These are phyloP conservation scores for Panthera leo DNA, from an alignment of 2,113 vertebrate genomes.

Conservation along the genomic window DNA sequence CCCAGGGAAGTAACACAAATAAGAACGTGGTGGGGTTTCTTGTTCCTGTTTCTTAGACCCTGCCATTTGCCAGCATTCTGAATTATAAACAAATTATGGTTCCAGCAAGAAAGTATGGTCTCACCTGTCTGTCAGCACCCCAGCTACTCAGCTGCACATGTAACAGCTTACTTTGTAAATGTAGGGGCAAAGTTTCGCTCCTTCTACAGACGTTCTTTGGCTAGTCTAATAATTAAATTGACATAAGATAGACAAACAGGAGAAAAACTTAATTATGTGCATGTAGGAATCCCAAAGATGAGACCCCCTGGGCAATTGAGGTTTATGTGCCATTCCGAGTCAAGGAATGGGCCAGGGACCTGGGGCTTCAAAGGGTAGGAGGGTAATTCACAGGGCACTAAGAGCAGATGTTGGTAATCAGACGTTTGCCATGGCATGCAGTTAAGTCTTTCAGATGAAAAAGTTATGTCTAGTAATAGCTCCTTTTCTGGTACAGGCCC, in stretches of 20 bases:
- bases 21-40: neutral
- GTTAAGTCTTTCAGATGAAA: neutral
- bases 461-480: neutral
- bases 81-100: neutral
- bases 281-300: neutral
- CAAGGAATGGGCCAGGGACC: neutral
- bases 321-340: neutral
- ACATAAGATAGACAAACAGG: neutral
- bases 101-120: neutral
- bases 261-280: neutral
- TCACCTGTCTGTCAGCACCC: neutral
- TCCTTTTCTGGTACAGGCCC: neutral
- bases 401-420: neutral
- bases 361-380: neutral
- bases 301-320: neutral
- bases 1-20: neutral
- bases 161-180: neutral
- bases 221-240: neutral
- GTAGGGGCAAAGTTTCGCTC: neutral
- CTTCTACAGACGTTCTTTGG: neutral
- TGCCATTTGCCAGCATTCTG: neutral
- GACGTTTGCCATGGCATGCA: neutral
- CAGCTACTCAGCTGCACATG: no score
- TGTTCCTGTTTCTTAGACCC: neutral
- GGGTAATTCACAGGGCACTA: neutral